Evolutionary conservation across 2,888 invertebrate genomes (phyloP), one percentile per base, ranked within the genome.

Genomic region (Hoplodrina blanda): DNA sequence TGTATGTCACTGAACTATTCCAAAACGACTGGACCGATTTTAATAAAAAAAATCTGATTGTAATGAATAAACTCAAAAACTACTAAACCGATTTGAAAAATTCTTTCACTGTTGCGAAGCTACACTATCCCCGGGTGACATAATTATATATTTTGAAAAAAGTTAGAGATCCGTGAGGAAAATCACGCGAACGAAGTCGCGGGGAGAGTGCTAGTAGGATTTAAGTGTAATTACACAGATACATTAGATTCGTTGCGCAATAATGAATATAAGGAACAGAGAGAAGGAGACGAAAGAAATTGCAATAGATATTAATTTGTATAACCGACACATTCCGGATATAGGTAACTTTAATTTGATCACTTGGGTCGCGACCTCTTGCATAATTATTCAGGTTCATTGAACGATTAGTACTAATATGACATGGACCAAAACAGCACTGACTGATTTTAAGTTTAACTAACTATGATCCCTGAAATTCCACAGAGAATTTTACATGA

Each of bases 351-450:
- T 33, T 46, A 63, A 30, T 73, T 64, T 41, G 33, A 57, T 64
- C 44, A 53, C 11, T n/a, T 13, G 17, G 37, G 64, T 57, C 44
- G 6, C 15, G n/a, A 46, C n/a, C 37, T 15, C 30, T 72, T 46
- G 52, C 52, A 20, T 17, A 46, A 41, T 64, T 57, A 73, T 41
- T 73, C 11, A 53, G 46, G 52, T 57, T 63, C 46, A 46, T 37
- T 20, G 64, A 73, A 41, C 57, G 53, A 64, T 57, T 49, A 64
- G 11, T 41, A 37, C 6, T 46, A 37, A 46, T 20, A 20, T 49
- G 41, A 46, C 55, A 44, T 44, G 30, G 13, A 46, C 56, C 19
- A 19, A 25, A 52, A 20, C 30, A 19, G 3, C 2, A 41, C 4
- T 17, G 17, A 30, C 20, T 15, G 4, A 37, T 19, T 15, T 41